Evolutionary conservation across 1,140 invertebrate species (phyloP).

Genomic region (Halictus rubicundus): DNA sequence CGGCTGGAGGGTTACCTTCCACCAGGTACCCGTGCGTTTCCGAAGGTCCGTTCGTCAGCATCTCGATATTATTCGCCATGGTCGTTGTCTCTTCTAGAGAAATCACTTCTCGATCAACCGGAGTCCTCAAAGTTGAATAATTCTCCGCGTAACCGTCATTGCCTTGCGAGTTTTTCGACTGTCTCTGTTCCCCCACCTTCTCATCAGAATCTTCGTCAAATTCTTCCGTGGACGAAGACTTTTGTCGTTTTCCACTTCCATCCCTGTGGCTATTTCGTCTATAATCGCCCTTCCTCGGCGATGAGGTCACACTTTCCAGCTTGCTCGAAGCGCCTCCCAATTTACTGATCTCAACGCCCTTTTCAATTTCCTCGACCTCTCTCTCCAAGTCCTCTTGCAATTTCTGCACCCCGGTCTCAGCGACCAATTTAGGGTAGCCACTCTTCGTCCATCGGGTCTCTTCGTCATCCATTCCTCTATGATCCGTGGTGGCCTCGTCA

Average conservation of each 20-base stretch:
- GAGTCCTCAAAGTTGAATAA: background rate
- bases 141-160: background rate
- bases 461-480: background rate
- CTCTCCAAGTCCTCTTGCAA: conserved; percentile 70
- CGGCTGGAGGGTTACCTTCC: background rate
- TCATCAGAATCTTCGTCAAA: background rate
- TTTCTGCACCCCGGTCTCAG: conserved; percentile 58
- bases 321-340: background rate
- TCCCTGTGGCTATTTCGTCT: conserved; percentile 1
- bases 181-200: background rate
- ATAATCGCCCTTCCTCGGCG: background rate
- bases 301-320: background rate
- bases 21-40: background rate
- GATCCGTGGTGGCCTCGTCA: background rate
- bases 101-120: background rate
- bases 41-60: background rate
- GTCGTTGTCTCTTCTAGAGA: background rate
- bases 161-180: too few relatives aligned
- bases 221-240: background rate
- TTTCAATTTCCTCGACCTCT: conserved; percentile 63
- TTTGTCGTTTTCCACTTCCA: background rate
- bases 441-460: background rate
- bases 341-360: conserved; percentile 47
- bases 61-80: background rate
- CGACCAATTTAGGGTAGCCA: conserved; percentile 63